Base-by-base conservation (phyloP, 2,888 invertebrate genomes). In the Diaperis boleti region DNA sequence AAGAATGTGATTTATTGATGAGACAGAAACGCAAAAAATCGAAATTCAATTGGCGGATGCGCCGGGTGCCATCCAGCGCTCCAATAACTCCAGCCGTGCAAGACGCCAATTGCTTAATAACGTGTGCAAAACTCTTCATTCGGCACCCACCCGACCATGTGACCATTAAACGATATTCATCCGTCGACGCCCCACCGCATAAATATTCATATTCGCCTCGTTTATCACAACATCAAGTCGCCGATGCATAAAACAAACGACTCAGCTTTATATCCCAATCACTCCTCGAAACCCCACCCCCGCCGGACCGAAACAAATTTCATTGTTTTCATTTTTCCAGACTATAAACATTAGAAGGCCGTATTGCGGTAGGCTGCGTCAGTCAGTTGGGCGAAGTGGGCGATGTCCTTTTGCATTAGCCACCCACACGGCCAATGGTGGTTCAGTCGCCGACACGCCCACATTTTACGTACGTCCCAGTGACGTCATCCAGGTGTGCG, bases 381-480 rank as follows among this genome's bases (percentile, higher is more conserved):
- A 29, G 59, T 59, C 33, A 60, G 61, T 54, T 64, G 62, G 60
- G 66, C 54, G 59, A 54, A 45, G 65, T 65, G 62, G 67, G 52
- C 57, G 67, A 56, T 47, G 65, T 44, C 50, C 64, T 70, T 73
- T 69, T 68, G 68, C 72, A 69, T 68, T 70, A 63, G 68, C 76
- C 74, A 74, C 78, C 76, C 74, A 74, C 76, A 74, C 75, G 68
- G 64, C 77, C 77, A 77, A 78, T 77, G 70, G 73, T 67, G 63
- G 62, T 62, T 55, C 50, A 55, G 57, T 64, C 65, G 52, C 59
- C 45, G 71, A 63, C 69, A 71, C 75, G 75, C 74, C 76, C 70
- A 70, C 72, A 69, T 73, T 72, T 72, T 65, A 54, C 65, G 73
- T 68, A 54, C 70, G 66, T 62, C 69, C 70, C 68, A 66, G 63